These are phyloP conservation scores for Ptilodon capucinus DNA, from an alignment of 2,888 invertebrate genomes.

Conservation along the genomic window DNA sequence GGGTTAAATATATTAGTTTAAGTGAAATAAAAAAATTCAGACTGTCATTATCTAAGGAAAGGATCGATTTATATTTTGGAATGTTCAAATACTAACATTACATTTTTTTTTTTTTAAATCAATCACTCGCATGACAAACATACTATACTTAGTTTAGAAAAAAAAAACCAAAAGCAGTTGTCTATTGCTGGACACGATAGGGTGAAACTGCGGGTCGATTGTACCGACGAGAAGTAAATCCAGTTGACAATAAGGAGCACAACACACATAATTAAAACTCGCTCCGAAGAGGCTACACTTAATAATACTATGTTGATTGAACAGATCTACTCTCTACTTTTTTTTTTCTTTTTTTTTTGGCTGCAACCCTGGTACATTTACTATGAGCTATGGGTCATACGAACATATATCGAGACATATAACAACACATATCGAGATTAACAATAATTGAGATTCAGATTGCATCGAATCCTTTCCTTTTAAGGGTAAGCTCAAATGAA, in stretches of 20 bases:
- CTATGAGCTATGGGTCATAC: background rate
- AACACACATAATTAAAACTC: background rate
- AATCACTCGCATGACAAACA: too few relatives aligned
- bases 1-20: too few relatives aligned
- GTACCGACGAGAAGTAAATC: too few relatives aligned
- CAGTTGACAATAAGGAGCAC: too few relatives aligned
- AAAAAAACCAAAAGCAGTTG: too few relatives aligned
- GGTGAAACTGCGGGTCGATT: too few relatives aligned
- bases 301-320: background rate
- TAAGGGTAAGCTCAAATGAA: background rate
- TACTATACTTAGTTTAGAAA: too few relatives aligned
- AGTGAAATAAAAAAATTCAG: too few relatives aligned
- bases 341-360: background rate
- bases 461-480: background rate
- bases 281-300: background rate
- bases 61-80: background rate
- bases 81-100: too few relatives aligned
- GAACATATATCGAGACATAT: background rate
- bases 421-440: background rate
- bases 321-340: background rate
- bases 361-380: background rate
- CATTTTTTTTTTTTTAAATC: too few relatives aligned
- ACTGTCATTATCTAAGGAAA: conserved; percentile 1
- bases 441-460: background rate
- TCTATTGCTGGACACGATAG: too few relatives aligned